Evolutionary conservation across 2,797 vertebrate genomes (phyloP), one percentile per base, ranked within the genome.

Genomic region (Paedocypris micromegethes): DNA sequence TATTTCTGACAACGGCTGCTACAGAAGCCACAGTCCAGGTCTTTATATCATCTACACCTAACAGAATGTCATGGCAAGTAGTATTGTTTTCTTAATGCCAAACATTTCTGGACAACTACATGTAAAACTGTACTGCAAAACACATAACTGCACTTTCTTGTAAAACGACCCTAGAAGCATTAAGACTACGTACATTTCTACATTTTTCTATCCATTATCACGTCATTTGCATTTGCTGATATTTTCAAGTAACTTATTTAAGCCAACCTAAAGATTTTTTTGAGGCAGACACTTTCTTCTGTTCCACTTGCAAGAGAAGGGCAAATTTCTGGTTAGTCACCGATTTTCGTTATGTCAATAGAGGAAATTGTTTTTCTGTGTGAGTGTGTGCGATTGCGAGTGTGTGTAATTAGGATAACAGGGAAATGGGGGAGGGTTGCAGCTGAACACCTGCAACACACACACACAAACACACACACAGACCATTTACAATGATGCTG

Each of bases 301-400:
- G 55, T 64, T 23, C 50, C 47, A 51, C 65, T 57, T 63, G 56
- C 50, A 61, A 86, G 83, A 85, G 85, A 87, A 88, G 85, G 85
- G 85, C 85, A 83, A 83, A 84, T 85, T 85, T 82, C 40, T 64
- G 9, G 8, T 68, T 55, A 71, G 68, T 72, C 54, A 44, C 40
- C 66, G 59, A 58, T 52, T 56, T 73, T 81, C 76, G 72, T 78
- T 78, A 79, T 74, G 75, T 74, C 77, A 77, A 79, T 79, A 68
- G 69, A 58, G 72, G 69, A 65, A 79, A 75, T 79, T 70, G 61
- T 71, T 70, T 78, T 78, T 72, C 66, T 55, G 64, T 50, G 46
- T 57, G 53, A 72, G 44, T 60, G 56, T 58, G 58, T 40, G 9
- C 55, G 50, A 8, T 59, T 62, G 44, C 55, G 56, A 7, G 72